Conservation (phyloP, 1,140 invertebrate species). For the Drosophila asahinai region DNA sequence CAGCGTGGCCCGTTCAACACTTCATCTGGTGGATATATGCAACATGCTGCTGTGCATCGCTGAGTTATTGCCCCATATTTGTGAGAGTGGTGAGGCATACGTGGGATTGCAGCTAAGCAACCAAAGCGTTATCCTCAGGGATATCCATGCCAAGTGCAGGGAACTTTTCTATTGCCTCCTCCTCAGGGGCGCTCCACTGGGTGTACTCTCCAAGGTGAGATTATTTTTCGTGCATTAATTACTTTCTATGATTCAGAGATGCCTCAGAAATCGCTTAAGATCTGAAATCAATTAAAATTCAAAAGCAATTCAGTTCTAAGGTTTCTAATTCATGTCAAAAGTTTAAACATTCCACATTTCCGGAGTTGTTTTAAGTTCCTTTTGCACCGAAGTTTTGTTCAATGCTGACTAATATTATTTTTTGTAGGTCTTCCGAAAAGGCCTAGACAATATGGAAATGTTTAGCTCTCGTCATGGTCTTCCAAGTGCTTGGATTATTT, state of each 20-base stretch:
- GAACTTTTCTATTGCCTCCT: conserved; percentile 90
- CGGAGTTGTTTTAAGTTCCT: no score
- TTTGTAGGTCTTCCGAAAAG: conserved; percentile 87
- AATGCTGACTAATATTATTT: neutral
- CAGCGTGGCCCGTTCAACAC: conserved; percentile 87
- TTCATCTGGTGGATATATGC: conserved; percentile 90
- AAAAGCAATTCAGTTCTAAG: no score
- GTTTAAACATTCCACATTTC: no score
- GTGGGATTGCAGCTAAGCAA: conserved; percentile 86
- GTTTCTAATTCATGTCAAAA: no score
- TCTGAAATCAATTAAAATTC: no score
- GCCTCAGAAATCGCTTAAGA: no score
- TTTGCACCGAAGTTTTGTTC: neutral
- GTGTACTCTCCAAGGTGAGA: conserved; percentile 89
- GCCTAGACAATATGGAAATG: conserved; percentile 86
- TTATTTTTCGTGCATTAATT: neutral
- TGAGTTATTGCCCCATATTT: conserved; percentile 89
- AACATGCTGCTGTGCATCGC: conserved; percentile 91
- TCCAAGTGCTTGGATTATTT: conserved; percentile 89
- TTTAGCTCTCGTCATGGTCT: conserved; percentile 85
- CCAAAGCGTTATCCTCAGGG: conserved; percentile 88
- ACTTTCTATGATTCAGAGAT: no score
- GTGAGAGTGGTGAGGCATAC: conserved; percentile 87
- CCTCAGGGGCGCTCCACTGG: conserved; percentile 89
- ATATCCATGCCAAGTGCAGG: conserved; percentile 92